These are phyloP conservation scores for Tychaedon coryphoeus DNA, from an alignment of 2,113 vertebrate genomes.

Conservation along the genomic window DNA sequence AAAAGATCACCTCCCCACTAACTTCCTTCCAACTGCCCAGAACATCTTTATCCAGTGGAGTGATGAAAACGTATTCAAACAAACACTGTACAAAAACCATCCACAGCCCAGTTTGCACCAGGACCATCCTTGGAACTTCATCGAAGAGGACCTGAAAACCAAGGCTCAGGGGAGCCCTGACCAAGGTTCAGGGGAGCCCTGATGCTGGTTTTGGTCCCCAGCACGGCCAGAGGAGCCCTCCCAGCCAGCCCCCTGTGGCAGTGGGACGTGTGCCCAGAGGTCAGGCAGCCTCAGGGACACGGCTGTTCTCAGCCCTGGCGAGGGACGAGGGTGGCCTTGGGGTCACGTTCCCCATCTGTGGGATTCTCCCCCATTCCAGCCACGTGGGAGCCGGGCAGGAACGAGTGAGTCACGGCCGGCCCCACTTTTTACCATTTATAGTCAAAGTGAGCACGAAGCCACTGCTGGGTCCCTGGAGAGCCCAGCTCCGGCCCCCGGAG, in stretches of 20 bases:
- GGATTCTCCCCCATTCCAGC: slow-evolving; percentile 32
- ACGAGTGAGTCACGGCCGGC: slow-evolving; percentile 35
- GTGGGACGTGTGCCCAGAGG: not conserved
- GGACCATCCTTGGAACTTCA: not conserved
- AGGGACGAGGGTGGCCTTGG: not conserved
- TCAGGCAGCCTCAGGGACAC: not conserved
- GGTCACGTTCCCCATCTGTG: slow-evolving; percentile 21
- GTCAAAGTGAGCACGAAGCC: slow-evolving; percentile 49
- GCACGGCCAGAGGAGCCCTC: not conserved
- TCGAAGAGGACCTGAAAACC: not conserved
- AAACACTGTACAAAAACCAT: not conserved
- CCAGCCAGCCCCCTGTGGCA: rapidly evolving
- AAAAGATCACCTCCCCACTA: not conserved
- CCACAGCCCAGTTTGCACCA: not conserved
- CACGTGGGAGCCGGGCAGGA: slow-evolving; percentile 32
- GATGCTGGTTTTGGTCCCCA: not conserved
- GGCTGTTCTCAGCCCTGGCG: not conserved
- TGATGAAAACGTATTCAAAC: not conserved
- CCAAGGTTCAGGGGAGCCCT: not conserved
- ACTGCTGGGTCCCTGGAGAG: slow-evolving; percentile 27
- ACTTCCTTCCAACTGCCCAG: not conserved
- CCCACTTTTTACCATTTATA: slow-evolving; percentile 65
- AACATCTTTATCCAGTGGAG: not conserved
- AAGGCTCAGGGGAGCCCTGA: not conserved
- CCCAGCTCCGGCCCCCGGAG: not conserved